Percentiles rank a stretch among this genome's conserved stretches.
Evolutionary conservation across 1,140 invertebrate genomes (phyloP).

Genomic region (Musca domestica): DNA sequence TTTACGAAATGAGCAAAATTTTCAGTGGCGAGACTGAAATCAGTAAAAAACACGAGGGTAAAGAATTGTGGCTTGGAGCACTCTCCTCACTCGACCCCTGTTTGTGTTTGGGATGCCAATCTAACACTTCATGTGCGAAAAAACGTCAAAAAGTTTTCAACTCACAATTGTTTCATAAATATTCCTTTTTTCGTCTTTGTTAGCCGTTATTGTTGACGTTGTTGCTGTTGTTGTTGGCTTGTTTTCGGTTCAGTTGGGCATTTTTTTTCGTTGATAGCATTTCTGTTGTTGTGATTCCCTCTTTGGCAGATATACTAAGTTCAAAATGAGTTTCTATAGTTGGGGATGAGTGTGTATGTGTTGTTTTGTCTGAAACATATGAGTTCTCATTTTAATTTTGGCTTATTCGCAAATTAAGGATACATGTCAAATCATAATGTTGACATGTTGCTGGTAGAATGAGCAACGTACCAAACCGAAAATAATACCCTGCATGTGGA

Average conservation of each 20-base stretch:
- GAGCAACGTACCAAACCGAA: neutral
- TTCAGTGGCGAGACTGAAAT: neutral
- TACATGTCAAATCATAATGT: slow-evolving; percentile 20
- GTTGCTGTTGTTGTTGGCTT: neutral
- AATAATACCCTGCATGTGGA: too few species aligned
- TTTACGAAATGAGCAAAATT: slow-evolving; percentile 18
- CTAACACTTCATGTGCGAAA: slow-evolving; percentile 22
- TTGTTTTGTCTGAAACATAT: neutral
- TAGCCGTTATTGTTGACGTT: neutral
- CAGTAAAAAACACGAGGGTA: neutral
- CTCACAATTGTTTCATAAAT: slow-evolving; percentile 16
- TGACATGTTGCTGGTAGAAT: slow-evolving; percentile 7
- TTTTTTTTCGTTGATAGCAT: neutral
- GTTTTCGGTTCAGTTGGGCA: neutral
- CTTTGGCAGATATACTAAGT: neutral
- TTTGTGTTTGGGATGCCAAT: slow-evolving; percentile 18
- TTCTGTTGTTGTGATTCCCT: neutral
- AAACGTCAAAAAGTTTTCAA: slow-evolving; percentile 22
- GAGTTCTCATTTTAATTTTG: slow-evolving; percentile 17
- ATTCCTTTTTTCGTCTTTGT: slow-evolving; percentile 5
- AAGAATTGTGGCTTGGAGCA: neutral
- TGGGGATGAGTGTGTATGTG: too few species aligned
- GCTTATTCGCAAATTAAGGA: slow-evolving; percentile 15
- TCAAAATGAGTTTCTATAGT: neutral
- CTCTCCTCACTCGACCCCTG: neutral